phyloP scores from a whole-genome alignment of 2,113 vertebrate species.

The Hippocampus zosterae region DNA sequence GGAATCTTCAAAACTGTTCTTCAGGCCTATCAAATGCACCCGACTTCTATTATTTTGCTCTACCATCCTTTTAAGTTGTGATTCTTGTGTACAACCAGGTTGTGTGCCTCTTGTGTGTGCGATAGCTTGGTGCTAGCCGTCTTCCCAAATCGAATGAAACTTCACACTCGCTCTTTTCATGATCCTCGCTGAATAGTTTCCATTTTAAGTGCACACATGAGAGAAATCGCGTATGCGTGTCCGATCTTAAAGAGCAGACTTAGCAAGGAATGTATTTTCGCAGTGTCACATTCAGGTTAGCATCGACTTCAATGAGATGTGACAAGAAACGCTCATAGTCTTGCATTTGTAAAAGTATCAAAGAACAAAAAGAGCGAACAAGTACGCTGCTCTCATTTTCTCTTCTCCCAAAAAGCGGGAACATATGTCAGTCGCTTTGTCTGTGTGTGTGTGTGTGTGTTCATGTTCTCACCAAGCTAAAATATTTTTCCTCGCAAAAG shows the following conservation, averaged over 20 bases:
- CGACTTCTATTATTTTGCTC: constrained; percentile 6
- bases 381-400: constrained; percentile 53
- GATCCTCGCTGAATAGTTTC: constrained; percentile 40
- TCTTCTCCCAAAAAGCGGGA: constrained; percentile 58
- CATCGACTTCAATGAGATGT: constrained; percentile 66
- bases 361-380: constrained; percentile 72
- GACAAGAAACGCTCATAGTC: constrained; percentile 70
- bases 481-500: constrained; percentile 76
- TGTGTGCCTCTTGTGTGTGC: constrained; percentile 10
- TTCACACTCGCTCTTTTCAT: constrained; percentile 31
- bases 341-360: constrained; percentile 70
- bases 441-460: constrained; percentile 8
- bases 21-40: constrained; percentile 23
- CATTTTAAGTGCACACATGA: constrained; percentile 59
- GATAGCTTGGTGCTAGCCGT: constrained; percentile 17
- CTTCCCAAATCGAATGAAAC: constrained; percentile 33
- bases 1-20: not conserved
- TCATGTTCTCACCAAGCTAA: constrained; percentile 69
- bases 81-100: constrained; percentile 18
- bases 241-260: constrained; percentile 58
- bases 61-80: not conserved
- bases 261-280: constrained; percentile 62
- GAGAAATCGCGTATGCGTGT: constrained; percentile 51
- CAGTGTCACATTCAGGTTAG: constrained; percentile 65
- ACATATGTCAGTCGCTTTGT: constrained; percentile 63